Evolutionary conservation across 2,113 vertebrate genomes (phyloP).

Genomic region (Chaetura pelagica): DNA sequence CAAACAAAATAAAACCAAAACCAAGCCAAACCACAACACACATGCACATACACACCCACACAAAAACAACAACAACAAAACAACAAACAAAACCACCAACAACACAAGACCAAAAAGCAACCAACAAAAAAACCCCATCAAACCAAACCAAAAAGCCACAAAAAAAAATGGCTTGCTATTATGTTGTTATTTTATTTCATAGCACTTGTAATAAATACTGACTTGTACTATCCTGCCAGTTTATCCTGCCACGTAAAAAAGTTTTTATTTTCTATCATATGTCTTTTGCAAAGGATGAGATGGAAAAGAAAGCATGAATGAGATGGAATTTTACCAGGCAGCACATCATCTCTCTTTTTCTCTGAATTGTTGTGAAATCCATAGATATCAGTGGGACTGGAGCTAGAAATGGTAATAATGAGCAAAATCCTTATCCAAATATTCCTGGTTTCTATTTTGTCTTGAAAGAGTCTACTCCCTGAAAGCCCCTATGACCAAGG

Average conservation of each 20-base stretch:
- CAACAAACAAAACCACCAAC: no score
- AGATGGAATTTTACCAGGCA: not conserved
- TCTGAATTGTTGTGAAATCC: not conserved
- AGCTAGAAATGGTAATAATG: not conserved
- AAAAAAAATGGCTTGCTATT: not conserved
- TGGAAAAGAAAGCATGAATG: not conserved
- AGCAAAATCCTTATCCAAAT: not conserved
- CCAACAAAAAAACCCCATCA: no score
- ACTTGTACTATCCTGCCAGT: not conserved
- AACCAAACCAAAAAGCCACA: no score
- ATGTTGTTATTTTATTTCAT: not conserved
- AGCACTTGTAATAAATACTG: not conserved
- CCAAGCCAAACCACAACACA: no score
- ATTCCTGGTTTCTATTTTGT: not conserved
- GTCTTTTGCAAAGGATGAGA: not conserved
- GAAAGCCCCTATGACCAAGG: accelerated
- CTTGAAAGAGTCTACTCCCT: not conserved
- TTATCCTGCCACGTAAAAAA: not conserved
- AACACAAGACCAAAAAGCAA: no score
- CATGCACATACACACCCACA: no score
- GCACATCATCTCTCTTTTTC: not conserved
- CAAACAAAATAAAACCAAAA: no score
- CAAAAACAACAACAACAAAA: no score
- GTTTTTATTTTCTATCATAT: not conserved
- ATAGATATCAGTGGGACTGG: not conserved